Conservation (phyloP, 2,113 vertebrate genomes). For the Cheilinus undulatus region DNA sequence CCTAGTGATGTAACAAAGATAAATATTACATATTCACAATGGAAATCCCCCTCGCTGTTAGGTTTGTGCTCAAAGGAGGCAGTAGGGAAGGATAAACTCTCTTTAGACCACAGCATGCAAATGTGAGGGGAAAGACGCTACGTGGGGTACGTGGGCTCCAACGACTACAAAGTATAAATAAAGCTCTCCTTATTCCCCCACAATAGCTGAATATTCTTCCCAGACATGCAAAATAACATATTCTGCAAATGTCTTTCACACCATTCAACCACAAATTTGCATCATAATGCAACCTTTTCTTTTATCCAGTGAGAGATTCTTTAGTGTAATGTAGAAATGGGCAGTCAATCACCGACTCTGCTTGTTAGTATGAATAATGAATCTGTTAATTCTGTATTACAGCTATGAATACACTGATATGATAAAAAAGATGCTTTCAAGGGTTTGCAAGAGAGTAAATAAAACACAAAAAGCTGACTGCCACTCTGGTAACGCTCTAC, state of each 20-base stretch:
- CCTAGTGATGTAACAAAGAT: constrained; percentile 12
- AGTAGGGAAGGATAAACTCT: constrained; percentile 25
- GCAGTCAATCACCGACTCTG: background rate
- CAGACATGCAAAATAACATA: background rate
- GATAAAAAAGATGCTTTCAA: background rate
- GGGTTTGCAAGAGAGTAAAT: constrained; percentile 16
- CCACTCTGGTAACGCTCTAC: constrained; percentile 29
- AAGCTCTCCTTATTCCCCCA: constrained; percentile 22
- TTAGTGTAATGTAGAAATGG: background rate
- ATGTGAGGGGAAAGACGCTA: constrained; percentile 40
- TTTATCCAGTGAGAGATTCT: background rate
- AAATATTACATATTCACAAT: constrained; percentile 34
- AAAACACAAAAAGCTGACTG: constrained; percentile 8
- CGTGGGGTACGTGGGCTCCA: constrained; percentile 7
- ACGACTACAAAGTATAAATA: constrained; percentile 35
- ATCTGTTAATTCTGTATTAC: background rate
- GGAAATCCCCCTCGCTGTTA: constrained; percentile 51
- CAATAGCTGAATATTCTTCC: constrained; percentile 13
- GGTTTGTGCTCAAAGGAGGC: constrained; percentile 50
- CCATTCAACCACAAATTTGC: constrained; percentile 9
- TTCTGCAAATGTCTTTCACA: constrained; percentile 9
- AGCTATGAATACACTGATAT: background rate
- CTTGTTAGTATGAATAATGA: background rate
- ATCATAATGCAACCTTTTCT: background rate
- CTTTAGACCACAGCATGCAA: constrained; percentile 44